Conservation (phyloP, 2,888 invertebrate species). For the Melanotus villosus region DNA sequence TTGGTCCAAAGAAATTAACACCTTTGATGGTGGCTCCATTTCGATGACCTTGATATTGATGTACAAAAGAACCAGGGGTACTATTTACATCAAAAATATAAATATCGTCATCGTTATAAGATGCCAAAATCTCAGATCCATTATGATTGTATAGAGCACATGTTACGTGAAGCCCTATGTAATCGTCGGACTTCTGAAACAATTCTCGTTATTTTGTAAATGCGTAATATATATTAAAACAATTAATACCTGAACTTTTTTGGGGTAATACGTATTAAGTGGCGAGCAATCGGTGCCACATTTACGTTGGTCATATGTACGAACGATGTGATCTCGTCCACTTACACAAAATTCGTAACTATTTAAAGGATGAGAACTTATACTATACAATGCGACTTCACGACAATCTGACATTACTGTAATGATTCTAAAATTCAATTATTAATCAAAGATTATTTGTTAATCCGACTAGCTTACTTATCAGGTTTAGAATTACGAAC, state of each 20-base stretch:
- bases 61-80: slow-evolving; percentile 70
- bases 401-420: slow-evolving; percentile 72
- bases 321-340: slow-evolving; percentile 85
- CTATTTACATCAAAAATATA: slow-evolving; percentile 84
- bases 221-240: not conserved
- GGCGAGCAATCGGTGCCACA: slow-evolving; percentile 52
- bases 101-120: slow-evolving; percentile 94
- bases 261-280: slow-evolving; percentile 59
- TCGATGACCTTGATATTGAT: slow-evolving; percentile 74
- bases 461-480: slow-evolving; percentile 66
- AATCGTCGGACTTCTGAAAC: slow-evolving; percentile 45
- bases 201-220: not conserved
- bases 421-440: slow-evolving; percentile 69
- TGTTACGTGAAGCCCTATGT: slow-evolving; percentile 78
- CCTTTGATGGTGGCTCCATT: slow-evolving; percentile 88
- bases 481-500: slow-evolving; percentile 80
- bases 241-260: slow-evolving; percentile 45
- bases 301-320: slow-evolving; percentile 82
- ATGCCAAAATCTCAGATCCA: slow-evolving; percentile 92
- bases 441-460: not conserved
- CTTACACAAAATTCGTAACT: slow-evolving; percentile 85
- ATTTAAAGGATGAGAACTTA: slow-evolving; percentile 86
- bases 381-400: slow-evolving; percentile 87
- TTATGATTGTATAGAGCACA: slow-evolving; percentile 93
- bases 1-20: slow-evolving; percentile 93